Evolutionary conservation across 2,888 invertebrate species (phyloP), one percentile per base, ranked within the genome.

Genomic region (Resseliella maxima): DNA sequence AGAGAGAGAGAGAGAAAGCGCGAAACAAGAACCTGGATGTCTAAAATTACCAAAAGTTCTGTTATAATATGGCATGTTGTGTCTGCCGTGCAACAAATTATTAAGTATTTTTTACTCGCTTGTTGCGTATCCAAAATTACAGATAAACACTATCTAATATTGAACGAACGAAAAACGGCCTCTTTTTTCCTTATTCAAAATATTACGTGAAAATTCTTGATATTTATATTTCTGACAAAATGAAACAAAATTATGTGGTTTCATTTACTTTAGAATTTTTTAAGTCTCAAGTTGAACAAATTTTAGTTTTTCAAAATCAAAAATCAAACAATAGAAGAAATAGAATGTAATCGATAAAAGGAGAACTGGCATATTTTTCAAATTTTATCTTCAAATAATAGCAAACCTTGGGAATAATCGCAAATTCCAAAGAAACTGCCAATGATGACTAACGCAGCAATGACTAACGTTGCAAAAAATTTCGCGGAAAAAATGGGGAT

Each of bases 91-190:
- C 3, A 59, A 59, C 5, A n/a, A 24, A 50, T 2, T 18, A 18
- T 15, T 15, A 50, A 50, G 18, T 2, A 18, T 15, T 50, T 8
- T 50, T 50, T 50, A 10, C 12, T 5, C 45, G 59, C 24, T 59
- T n/a, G 27, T 24, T 59, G 59, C 3, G 59, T 12, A 45, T 27
- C 21, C 12, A 2, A n/a, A 59, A 59, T 59, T 59, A 59, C 24
- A 59, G 59, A 59, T 59, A n/a, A 24, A 59, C 59, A 59, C 59
- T 59, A 50, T 50, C n/a, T 21, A 59, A 59, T 59, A 24, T 59
- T 24, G 59, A 59, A 21, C 50, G 50, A 50, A 21, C 2, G n/a
- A n/a, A n/a, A n/a, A n/a, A n/a, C n/a, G n/a, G n/a, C n/a, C 45
- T 45, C 45, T 45, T 12, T 45, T 45, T 45, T n/a, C n/a, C n/a